Conservation (phyloP, 2,797 vertebrate species). For the Telmatherina bonti region DNA sequence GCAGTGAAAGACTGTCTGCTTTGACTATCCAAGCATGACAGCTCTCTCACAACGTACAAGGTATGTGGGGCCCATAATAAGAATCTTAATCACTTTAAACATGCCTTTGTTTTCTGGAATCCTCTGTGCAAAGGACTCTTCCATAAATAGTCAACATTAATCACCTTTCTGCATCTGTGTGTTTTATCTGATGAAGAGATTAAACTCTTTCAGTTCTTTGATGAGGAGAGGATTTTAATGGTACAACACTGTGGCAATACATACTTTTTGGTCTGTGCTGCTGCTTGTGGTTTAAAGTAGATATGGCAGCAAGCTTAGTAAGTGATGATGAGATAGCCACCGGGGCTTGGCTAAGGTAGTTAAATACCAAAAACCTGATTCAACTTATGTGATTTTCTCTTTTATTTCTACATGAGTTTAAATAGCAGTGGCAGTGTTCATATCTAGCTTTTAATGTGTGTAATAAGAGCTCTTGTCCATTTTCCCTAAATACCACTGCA, state of each 20-base stretch:
- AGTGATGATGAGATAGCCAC: constrained; percentile 7
- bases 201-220: constrained; percentile 6
- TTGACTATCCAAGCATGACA: constrained; percentile 51
- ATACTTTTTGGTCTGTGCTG: background rate
- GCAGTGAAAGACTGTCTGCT: constrained; percentile 48
- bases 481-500: constrained; percentile 8
- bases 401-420: background rate
- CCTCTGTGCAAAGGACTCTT: constrained; percentile 1
- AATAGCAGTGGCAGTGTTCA: constrained; percentile 4
- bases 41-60: constrained; percentile 44
- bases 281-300: constrained; percentile 10
- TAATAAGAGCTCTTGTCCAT: constrained; percentile 11
- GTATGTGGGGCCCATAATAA: constrained; percentile 39
- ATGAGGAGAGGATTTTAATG: constrained; percentile 4
- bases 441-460: constrained; percentile 10
- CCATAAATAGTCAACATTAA: background rate
- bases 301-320: constrained; percentile 5
- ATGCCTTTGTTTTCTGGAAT: constrained; percentile 28
- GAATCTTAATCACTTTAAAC: constrained; percentile 42
- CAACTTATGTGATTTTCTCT: background rate
- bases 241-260: background rate
- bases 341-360: constrained; percentile 13
- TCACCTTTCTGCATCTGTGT: background rate
- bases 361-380: constrained; percentile 15
- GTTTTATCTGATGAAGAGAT: constrained; percentile 12